A percentile compares a stretch with the other conserved stretches of the same genome.
Conservation (phyloP, 23 tunicate species). For the Diplosoma virens region DNA sequence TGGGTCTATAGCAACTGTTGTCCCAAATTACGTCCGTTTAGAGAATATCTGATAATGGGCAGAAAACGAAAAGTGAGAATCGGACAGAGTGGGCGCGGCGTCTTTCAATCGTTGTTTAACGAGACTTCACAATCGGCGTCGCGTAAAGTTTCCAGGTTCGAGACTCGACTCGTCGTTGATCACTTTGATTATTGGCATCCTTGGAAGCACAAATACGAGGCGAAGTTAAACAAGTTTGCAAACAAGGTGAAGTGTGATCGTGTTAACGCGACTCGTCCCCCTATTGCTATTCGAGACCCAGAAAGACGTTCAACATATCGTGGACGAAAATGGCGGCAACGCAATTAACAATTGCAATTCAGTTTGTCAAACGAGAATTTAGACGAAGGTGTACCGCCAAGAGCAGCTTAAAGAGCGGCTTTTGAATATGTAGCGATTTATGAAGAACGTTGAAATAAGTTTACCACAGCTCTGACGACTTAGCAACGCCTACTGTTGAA, state of each 20-base stretch:
- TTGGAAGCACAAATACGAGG: constrained; percentile 68
- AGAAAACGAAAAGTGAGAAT: constrained; percentile 55
- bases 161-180: constrained; percentile 78
- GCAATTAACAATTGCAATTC: too few species aligned
- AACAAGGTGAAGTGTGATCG: constrained; percentile 34
- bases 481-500: too few species aligned
- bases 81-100: constrained; percentile 26
- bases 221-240: constrained; percentile 48
- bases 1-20: constrained; percentile 90
- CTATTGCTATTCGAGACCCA: background rate
- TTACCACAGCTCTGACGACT: too few species aligned
- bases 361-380: too few species aligned
- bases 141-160: constrained; percentile 1
- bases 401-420: too few species aligned
- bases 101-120: constrained; percentile 14
- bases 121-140: background rate
- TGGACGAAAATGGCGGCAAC: too few species aligned
- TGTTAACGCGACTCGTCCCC: background rate
- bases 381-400: too few species aligned
- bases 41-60: constrained; percentile 84
- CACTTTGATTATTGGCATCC: constrained; percentile 80
- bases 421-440: too few species aligned
- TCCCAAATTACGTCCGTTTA: constrained; percentile 71
- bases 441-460: too few species aligned
- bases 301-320: background rate